phyloP scores from a whole-genome alignment of 2,113 vertebrate species.

The Sakesphorus luctuosus region DNA sequence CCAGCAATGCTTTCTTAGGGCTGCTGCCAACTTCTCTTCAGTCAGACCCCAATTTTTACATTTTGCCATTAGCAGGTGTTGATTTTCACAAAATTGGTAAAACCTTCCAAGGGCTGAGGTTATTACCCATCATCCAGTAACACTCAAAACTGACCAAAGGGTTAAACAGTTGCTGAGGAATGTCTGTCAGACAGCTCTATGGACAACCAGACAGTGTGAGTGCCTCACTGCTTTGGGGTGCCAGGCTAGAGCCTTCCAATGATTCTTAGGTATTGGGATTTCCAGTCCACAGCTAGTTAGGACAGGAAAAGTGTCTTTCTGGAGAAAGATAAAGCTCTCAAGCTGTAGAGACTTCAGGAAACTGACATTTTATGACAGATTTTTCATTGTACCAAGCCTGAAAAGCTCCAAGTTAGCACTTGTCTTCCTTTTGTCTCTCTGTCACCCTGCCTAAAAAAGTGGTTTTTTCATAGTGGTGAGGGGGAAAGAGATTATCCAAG shows the following conservation, averaged over 20 bases:
- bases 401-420: background rate
- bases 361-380: background rate
- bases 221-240: background rate
- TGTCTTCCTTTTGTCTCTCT: background rate
- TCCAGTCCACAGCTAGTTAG: background rate
- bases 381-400: background rate
- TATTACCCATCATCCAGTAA: background rate
- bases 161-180: background rate
- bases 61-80: background rate
- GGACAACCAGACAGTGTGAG: background rate
- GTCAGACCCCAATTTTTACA: background rate
- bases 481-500: background rate
- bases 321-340: background rate
- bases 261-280: background rate
- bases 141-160: background rate
- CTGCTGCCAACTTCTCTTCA: background rate
- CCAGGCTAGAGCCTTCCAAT: background rate
- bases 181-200: background rate
- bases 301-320: background rate
- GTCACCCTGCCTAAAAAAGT: background rate
- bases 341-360: background rate
- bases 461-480: background rate
- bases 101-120: background rate
- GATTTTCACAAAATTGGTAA: background rate
- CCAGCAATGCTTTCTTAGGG: background rate